Evolutionary conservation across 2,888 invertebrate genomes (phyloP).

Genomic region (Creontiades dilutus): DNA sequence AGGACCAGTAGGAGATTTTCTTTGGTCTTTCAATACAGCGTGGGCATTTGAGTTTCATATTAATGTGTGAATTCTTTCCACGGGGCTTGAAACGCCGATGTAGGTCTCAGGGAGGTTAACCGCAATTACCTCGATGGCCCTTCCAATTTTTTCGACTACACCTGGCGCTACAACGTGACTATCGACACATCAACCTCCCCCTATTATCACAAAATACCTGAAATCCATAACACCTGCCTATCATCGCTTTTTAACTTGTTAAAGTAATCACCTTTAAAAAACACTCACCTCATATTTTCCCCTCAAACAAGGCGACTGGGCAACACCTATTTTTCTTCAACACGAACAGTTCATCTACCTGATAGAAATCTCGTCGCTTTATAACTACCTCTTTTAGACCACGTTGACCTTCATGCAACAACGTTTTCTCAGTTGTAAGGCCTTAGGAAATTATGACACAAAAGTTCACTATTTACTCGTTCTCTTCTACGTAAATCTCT

Average conservation of each 20-base stretch:
- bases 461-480: no score
- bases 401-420: no score
- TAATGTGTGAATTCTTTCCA: neutral
- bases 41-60: no score
- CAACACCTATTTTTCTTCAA: slow-evolving; percentile 9
- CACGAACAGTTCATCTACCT: neutral
- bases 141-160: neutral
- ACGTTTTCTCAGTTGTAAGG: no score
- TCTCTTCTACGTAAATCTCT: no score
- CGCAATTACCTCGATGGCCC: slow-evolving; percentile 53
- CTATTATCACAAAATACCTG: slow-evolving; percentile 47
- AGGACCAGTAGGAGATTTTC: no score
- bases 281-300: slow-evolving; percentile 16
- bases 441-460: no score
- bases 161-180: slow-evolving; percentile 50
- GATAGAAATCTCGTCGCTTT: slow-evolving; percentile 8
- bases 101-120: slow-evolving; percentile 36
- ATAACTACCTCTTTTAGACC: neutral
- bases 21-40: no score
- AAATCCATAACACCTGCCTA: slow-evolving; percentile 48
- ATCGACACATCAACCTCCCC: neutral
- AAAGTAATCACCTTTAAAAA: neutral
- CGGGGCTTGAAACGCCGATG: neutral
- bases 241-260: slow-evolving; percentile 42
- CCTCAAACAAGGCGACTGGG: neutral